Evolutionary conservation across 2,888 invertebrate species (phyloP).

Genomic region (Sclerodermus sp.): DNA sequence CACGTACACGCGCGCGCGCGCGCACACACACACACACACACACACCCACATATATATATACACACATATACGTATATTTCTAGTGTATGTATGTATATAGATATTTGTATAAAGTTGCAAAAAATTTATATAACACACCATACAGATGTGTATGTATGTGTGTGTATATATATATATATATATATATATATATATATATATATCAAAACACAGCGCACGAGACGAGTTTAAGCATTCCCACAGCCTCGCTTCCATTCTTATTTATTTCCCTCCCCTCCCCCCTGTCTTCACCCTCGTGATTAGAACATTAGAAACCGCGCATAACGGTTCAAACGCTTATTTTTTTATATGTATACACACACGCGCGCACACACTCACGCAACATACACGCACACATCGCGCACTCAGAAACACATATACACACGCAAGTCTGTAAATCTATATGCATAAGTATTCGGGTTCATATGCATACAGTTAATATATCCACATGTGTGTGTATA

Average conservation of each 20-base stretch:
- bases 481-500: conserved; percentile 5
- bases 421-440: neutral
- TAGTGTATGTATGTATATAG: too few species aligned
- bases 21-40: too few species aligned
- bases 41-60: conserved; percentile 10
- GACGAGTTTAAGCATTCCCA: neutral
- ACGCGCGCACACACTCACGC: neutral
- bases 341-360: neutral
- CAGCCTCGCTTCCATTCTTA: neutral
- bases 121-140: too few species aligned
- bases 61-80: too few species aligned
- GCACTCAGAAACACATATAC: neutral
- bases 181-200: neutral
- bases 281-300: too few species aligned
- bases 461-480: conserved; percentile 10
- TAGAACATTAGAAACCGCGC: too few species aligned
- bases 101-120: too few species aligned
- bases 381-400: neutral
- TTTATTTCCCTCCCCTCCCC: neutral
- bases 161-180: too few species aligned
- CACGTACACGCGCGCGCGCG: too few species aligned
- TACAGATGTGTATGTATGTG: too few species aligned
- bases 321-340: neutral
- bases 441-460: neutral
- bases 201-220: neutral